A percentile compares a stretch with the other conserved stretches of the same genome.
These are phyloP conservation scores for Ostrea edulis DNA, from an alignment of 1,140 invertebrate species.

Conservation along the genomic window DNA sequence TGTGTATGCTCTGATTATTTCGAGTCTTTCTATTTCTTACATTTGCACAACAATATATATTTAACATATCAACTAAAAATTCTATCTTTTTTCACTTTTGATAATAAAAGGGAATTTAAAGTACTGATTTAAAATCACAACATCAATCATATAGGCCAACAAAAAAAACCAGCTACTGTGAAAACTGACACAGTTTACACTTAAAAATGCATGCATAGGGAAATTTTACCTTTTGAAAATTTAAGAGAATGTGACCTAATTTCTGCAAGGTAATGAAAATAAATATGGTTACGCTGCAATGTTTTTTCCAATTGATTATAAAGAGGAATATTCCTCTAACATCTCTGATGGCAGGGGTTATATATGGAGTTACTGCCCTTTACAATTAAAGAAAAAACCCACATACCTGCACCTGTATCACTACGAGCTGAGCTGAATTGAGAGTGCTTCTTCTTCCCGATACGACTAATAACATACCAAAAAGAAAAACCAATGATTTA, in stretches of 20 bases:
- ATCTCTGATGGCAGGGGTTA: neutral
- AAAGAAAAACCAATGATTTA: neutral
- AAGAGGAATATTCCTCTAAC: neutral
- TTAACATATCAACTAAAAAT: too few species aligned
- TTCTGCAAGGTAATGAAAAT: constrained; percentile 12
- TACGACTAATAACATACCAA: constrained; percentile 56
- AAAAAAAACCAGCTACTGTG: too few species aligned
- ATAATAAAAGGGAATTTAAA: too few species aligned
- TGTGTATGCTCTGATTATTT: neutral
- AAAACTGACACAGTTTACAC: neutral
- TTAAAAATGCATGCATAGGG: neutral
- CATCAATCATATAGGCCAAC: neutral
- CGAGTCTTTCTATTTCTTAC: too few species aligned
- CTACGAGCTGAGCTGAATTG: constrained; percentile 68
- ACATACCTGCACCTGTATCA: constrained; percentile 70
- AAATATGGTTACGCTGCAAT: neutral
- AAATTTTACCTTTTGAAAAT: constrained; percentile 34
- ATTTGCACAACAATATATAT: too few species aligned
- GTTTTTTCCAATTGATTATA: neutral
- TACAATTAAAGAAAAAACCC: neutral
- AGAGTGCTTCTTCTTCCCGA: constrained; percentile 63
- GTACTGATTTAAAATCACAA: neutral
- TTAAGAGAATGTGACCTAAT: constrained; percentile 33
- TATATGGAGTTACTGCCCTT: constrained; percentile 19
- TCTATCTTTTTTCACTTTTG: too few species aligned